Evolutionary conservation across 2,888 invertebrate genomes (phyloP), one percentile per base, ranked within the genome.

Genomic region (Halictus quadricinctus): DNA sequence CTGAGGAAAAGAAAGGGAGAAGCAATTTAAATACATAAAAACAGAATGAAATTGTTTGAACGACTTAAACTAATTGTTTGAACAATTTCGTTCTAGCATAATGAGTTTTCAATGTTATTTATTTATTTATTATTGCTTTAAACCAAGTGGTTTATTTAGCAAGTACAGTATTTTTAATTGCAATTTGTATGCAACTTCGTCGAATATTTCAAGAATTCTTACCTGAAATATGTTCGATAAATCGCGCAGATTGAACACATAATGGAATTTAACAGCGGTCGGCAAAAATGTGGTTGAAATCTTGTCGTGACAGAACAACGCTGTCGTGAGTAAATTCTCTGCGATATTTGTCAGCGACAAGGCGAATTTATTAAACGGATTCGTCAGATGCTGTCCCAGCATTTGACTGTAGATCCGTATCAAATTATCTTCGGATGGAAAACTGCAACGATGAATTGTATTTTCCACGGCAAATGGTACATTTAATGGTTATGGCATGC

Each of bases 181-280:
- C n/a, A 21, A 18, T 18, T 75, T 64, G 66, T 43, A 43, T 29
- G 43, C 8, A 43, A 43, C 43, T n/a, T 36, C 36, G 36, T 36
- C 36, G 36, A 36, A 36, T 36, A 36, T 36, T 36, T 36, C 36
- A 36, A 36, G 36, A 21, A 54, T 12, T 46, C 82, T 94, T 95
- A 98, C 98, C 96, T 98, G 98, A 94, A 98, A 99, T 88, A 99
- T 97, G 93, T 98, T 99, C 1, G 98, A 97, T 80, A 99, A 95
- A 94, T 99, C 99, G 82, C 99, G 95, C 79, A 99, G 95, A 94
- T 99, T 99, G 95, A 99, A 99, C 84, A 97, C 96, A 93, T 99
- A 99, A 94, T 99, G 99, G 94, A 99, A 99, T 95, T 98, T 99
- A 89, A 98, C 96, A 41, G 99, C 99, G 0, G 99, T 99, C 0